Percentiles rank a stretch among this genome's conserved stretches.
Evolutionary conservation across 2,797 vertebrate genomes (phyloP).

Genomic region (Takifugu ocellatus): DNA sequence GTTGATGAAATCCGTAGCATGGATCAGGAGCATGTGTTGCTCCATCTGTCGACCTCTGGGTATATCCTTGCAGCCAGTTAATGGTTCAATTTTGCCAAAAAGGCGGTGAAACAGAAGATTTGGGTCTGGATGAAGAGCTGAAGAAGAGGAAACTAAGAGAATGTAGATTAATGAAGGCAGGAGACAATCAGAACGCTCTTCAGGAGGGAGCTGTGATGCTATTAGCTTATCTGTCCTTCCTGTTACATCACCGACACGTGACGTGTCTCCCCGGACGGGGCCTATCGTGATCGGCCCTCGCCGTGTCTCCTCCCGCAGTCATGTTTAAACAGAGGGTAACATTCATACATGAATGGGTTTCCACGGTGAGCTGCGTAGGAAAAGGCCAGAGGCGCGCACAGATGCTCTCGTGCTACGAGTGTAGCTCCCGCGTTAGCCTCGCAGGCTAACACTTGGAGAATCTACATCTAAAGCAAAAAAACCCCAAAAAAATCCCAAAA

Average conservation of each 20-base stretch:
- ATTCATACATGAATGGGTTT: slow-evolving; percentile 76
- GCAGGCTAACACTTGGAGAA: slow-evolving; percentile 51
- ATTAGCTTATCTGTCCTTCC: slow-evolving; percentile 8
- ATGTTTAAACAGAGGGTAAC: slow-evolving; percentile 72
- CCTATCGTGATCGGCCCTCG: slow-evolving; percentile 46
- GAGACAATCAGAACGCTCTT: neutral
- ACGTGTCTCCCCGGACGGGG: slow-evolving; percentile 48
- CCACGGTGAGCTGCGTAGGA: slow-evolving; percentile 65
- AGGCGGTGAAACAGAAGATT: no score
- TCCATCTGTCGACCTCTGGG: no score
- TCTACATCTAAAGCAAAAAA: slow-evolving; percentile 35
- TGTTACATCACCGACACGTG: slow-evolving; percentile 61
- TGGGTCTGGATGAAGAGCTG: no score
- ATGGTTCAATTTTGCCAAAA: no score
- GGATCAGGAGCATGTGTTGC: no score
- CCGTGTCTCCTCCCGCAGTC: slow-evolving; percentile 62
- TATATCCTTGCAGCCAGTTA: no score
- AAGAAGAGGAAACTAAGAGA: no score
- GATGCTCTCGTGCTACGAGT: slow-evolving; percentile 68
- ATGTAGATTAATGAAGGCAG: no score
- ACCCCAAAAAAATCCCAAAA: no score
- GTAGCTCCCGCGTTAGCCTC: slow-evolving; percentile 47
- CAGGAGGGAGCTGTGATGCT: neutral
- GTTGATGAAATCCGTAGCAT: neutral
- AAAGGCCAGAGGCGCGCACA: slow-evolving; percentile 59